These are phyloP conservation scores for Sebastes cheni DNA, from an alignment of 2,797 vertebrate genomes.

Conservation along the genomic window DNA sequence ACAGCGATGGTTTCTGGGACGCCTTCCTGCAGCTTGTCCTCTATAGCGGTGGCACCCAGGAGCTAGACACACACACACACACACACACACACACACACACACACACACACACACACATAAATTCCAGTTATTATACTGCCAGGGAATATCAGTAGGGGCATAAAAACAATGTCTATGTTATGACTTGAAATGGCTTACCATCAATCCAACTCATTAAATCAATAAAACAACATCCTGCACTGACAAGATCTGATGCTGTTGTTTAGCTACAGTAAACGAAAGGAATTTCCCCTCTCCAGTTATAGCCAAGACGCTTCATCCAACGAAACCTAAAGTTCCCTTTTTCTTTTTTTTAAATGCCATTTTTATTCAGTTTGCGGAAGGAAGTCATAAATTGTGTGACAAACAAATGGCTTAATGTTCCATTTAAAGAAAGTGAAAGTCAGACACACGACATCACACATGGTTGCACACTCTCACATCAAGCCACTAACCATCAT, in stretches of 20 bases:
- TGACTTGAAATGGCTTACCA: neutral
- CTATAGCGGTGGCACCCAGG: constrained; percentile 93
- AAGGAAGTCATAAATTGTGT: neutral
- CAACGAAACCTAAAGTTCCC: constrained; percentile 5
- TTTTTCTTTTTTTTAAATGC: constrained; percentile 6
- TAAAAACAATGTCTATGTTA: neutral
- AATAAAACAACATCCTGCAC: neutral
- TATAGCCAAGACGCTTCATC: neutral
- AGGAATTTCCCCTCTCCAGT: neutral
- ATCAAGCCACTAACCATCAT: constrained; percentile 86
- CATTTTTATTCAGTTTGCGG: constrained; percentile 11
- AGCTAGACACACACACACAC: constrained; percentile 77
- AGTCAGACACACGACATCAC: neutral
- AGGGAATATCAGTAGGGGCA: neutral
- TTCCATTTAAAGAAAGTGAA: neutral
- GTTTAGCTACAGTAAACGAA: neutral
- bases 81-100: constrained; percentile 23
- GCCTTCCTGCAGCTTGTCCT: constrained; percentile 95
- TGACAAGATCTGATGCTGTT: too few relatives aligned
- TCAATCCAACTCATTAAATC: neutral
- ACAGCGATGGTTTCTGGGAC: constrained; percentile 93
- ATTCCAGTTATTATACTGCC: neutral
- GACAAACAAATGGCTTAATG: neutral
- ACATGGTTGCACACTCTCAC: neutral
- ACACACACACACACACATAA: neutral